phyloP scores from a whole-genome alignment of 2,113 vertebrate species.

The Melanostigma gelatinosum region DNA sequence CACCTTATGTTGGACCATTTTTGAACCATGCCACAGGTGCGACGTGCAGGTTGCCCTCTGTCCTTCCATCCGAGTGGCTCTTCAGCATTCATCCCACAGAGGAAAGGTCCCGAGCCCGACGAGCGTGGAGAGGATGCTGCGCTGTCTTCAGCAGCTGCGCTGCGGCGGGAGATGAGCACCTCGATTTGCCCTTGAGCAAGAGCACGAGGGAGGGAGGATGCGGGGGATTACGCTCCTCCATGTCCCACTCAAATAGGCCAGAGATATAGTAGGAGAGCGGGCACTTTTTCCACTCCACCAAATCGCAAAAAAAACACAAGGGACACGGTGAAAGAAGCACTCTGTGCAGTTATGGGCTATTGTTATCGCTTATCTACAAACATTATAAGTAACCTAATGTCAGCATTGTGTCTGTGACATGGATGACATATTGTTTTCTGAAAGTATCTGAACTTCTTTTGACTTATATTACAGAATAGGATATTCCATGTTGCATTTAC shows the following conservation, averaged over 20 bases:
- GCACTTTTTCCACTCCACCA: neutral
- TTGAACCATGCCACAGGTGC: constrained; percentile 44
- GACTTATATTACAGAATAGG: neutral
- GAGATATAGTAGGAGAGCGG: neutral
- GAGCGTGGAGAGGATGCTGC: constrained; percentile 54
- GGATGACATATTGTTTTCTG: neutral
- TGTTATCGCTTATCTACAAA: neutral
- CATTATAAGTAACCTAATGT: neutral
- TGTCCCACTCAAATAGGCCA: constrained; percentile 24
- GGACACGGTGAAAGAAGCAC: neutral
- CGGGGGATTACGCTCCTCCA: constrained; percentile 63
- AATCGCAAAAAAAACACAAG: neutral
- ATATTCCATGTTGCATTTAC: neutral
- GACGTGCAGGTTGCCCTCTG: constrained; percentile 14
- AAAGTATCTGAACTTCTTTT: neutral
- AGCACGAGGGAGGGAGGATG: constrained; percentile 53
- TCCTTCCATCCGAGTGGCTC: constrained; percentile 24
- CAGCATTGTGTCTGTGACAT: neutral
- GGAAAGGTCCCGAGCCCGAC: constrained; percentile 28
- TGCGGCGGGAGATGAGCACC: constrained; percentile 49
- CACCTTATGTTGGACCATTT: constrained; percentile 50
- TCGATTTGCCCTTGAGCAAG: constrained; percentile 69
- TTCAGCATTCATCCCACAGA: constrained; percentile 45
- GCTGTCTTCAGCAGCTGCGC: constrained; percentile 57
- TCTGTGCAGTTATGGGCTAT: neutral